These are phyloP conservation scores for Ashinkailepas kermadecensis DNA, from an alignment of 2,888 invertebrate species.

Conservation along the genomic window DNA sequence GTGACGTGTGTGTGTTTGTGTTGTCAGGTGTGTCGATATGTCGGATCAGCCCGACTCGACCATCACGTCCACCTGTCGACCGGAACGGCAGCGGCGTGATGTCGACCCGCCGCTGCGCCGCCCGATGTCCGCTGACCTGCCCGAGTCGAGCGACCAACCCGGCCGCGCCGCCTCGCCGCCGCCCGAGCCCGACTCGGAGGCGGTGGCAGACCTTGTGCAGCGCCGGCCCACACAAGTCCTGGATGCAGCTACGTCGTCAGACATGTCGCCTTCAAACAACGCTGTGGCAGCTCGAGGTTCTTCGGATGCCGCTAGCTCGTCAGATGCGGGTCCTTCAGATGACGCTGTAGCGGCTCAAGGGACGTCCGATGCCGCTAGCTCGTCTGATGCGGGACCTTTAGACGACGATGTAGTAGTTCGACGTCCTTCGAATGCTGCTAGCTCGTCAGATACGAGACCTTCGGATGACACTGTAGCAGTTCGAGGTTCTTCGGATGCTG, in stretches of 20 bases:
- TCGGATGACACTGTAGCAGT: too few relatives aligned
- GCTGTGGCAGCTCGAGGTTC: too few relatives aligned
- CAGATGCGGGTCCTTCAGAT: too few relatives aligned
- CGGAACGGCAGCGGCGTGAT: background rate
- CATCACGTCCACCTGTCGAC: conserved; percentile 7
- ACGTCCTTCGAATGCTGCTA: too few relatives aligned
- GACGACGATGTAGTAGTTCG: too few relatives aligned
- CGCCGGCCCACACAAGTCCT: background rate
- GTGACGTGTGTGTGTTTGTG: background rate
- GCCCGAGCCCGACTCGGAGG: conserved; percentile 2
- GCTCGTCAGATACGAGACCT: too few relatives aligned
- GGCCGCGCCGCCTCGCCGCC: background rate
- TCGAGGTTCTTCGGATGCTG: too few relatives aligned
- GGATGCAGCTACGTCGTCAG: background rate
- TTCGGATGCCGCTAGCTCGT: too few relatives aligned
- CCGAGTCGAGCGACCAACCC: background rate
- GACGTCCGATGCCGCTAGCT: background rate
- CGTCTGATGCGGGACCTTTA: background rate
- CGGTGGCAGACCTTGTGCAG: background rate
- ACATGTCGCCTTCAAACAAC: background rate
- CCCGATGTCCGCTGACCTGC: background rate
- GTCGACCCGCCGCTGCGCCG: background rate
- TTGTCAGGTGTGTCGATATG: background rate
- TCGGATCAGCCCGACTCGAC: conserved; percentile 21
- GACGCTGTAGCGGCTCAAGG: too few relatives aligned